A percentile compares a stretch with the other conserved stretches of the same genome.
phyloP scores from a whole-genome alignment of 2,113 vertebrate species.

The Cranoglanis bouderius region DNA sequence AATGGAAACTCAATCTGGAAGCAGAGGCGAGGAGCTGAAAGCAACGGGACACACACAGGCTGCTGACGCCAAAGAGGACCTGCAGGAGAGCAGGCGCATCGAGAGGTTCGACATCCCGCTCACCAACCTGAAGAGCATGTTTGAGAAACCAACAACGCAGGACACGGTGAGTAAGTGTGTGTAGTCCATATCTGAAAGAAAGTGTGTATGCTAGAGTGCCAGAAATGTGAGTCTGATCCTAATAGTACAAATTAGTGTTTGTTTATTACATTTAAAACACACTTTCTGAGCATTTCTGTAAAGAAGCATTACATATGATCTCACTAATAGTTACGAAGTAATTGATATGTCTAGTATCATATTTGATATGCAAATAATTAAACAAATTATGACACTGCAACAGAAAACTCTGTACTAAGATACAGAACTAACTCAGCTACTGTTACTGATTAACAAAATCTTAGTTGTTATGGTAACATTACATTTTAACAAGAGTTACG shows the following conservation, averaged over 20 bases:
- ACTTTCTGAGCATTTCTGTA: background rate
- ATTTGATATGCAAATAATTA: background rate
- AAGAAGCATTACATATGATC: background rate
- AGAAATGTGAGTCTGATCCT: background rate
- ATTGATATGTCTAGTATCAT: background rate
- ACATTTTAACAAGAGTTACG: background rate
- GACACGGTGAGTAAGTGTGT: conserved; percentile 63
- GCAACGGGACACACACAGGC: conserved; percentile 58
- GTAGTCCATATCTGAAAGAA: conserved; percentile 10
- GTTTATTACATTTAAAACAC: background rate
- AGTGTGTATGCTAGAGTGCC: background rate
- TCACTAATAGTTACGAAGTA: background rate
- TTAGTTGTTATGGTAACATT: background rate
- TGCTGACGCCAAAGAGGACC: conserved; percentile 67
- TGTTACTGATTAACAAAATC: background rate
- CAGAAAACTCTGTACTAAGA: background rate
- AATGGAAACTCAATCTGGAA: conserved; percentile 83
- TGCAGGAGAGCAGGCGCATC: conserved; percentile 66
- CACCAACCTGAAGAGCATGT: conserved; percentile 75
- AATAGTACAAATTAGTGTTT: background rate
- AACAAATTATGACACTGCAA: background rate
- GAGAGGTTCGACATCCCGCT: conserved; percentile 77
- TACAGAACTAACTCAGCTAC: background rate
- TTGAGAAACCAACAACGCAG: conserved; percentile 67
- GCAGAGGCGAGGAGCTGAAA: conserved; percentile 66